phyloP scores from a whole-genome alignment of 1,140 invertebrate genomes.

The Ostrea edulis region DNA sequence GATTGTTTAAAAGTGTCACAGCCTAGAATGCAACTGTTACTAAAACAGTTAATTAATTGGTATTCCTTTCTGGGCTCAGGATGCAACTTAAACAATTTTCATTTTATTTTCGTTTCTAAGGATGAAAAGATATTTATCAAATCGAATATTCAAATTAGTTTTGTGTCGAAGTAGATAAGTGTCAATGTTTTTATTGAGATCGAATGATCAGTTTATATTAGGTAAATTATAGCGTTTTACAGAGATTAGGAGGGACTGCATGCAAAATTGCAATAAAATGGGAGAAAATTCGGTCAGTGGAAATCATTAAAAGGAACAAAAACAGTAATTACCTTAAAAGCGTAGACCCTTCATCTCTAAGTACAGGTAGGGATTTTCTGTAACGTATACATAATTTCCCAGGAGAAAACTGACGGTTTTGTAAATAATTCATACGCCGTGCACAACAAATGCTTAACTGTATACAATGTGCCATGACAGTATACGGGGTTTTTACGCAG shows the following conservation, averaged over 20 bases:
- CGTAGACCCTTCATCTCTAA: background rate
- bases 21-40: too few relatives aligned
- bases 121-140: too few relatives aligned
- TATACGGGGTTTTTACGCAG: background rate
- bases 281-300: background rate
- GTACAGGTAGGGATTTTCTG: background rate
- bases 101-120: too few relatives aligned
- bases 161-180: background rate
- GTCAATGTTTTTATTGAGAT: background rate
- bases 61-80: too few relatives aligned
- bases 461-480: background rate
- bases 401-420: background rate
- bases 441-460: background rate
- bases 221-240: background rate
- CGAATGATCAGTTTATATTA: background rate
- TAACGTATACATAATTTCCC: constrained; percentile 5
- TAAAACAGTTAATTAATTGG: too few relatives aligned
- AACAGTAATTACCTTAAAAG: background rate
- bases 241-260: background rate
- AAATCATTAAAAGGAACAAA: background rate
- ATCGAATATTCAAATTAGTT: background rate
- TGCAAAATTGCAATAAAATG: background rate
- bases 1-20: too few relatives aligned
- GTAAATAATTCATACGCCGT: constrained; percentile 10
- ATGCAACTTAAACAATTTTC: too few relatives aligned